Base-by-base conservation (phyloP, 2,888 invertebrate species). In the Hypsopygia costalis region DNA sequence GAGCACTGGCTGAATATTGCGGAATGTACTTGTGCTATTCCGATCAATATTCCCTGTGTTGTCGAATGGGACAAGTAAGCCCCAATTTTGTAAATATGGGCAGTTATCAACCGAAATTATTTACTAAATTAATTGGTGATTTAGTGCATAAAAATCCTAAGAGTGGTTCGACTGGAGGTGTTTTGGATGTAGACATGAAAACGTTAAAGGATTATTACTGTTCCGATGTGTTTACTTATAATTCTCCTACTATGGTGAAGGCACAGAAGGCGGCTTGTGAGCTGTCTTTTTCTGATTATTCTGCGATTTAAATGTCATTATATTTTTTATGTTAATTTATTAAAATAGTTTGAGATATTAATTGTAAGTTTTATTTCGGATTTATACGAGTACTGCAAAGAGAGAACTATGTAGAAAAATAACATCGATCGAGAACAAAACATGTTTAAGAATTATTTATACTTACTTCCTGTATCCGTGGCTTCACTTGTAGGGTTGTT, bases 221-320 rank as follows among this genome's bases (percentile, higher is more conserved):
- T 44, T 69, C 81, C 0, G 85, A 86, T 51, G 58, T 79, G 1
- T 87, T 77, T 41, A 69, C 78, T 0, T 76, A 56, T 21, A 87
- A 87, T 48, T 87, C 87, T 0, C 64, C 69, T 1, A 81, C 79
- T 0, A 87, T 87, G 87, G 42, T 73, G 4, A 76, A 58, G 37
- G 78, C 82, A 1, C 63, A 58, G 40, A 80, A 77, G 47, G 79
- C 81, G 5, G 79, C 69, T 1, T 36, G 12, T 3, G 52, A 64
- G 1, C 61, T 60, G 49, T 49, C 54, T 20, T 28, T 30, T 1
- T 62, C 74, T 1, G n/a, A 31, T 8, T 82, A 81, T 48, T 56
- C 51, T 42, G 9, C 37, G 38, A 35, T 58, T 39, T 70, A 47
- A 43, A 33, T 45, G 38, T 11, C 34, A 30, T 9, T 37, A 40